These are phyloP conservation scores for Chrysoperla carnea DNA, from an alignment of 1,140 invertebrate species.

Conservation along the genomic window DNA sequence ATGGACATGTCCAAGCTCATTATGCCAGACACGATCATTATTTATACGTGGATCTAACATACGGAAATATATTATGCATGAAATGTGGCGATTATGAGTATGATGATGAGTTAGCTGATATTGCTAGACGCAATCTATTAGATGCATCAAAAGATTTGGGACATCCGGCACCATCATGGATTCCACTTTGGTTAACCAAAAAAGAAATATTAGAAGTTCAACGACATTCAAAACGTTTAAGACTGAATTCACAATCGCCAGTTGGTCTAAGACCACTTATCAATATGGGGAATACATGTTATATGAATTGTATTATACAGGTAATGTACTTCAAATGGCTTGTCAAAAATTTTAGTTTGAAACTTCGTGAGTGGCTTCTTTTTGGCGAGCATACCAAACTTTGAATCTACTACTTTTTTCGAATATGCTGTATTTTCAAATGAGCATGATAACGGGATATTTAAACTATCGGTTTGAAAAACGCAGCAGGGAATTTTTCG, in stretches of 20 bases:
- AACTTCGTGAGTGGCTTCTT: no score
- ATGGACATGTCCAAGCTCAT: conserved; percentile 72
- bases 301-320: conserved; percentile 97
- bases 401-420: no score
- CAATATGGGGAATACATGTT: conserved; percentile 96
- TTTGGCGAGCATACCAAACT: no score
- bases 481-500: no score
- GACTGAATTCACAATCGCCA: conserved; percentile 64
- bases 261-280: conserved; percentile 82
- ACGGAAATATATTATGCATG: conserved; percentile 83
- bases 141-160: conserved; percentile 45
- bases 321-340: conserved; percentile 16
- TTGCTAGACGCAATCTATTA: conserved; percentile 3
- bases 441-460: no score
- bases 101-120: neutral
- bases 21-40: conserved; percentile 61
- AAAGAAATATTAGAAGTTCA: conserved; percentile 43
- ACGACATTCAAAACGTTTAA: conserved; percentile 54
- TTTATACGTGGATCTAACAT: conserved; percentile 69
- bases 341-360: neutral
- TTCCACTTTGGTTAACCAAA: conserved; percentile 36
- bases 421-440: no score
- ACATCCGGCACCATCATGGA: conserved; percentile 55
- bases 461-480: no score
- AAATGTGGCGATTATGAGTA: conserved; percentile 85